Evolutionary conservation across 2,797 vertebrate genomes (phyloP).

Genomic region (Pampus argenteus): DNA sequence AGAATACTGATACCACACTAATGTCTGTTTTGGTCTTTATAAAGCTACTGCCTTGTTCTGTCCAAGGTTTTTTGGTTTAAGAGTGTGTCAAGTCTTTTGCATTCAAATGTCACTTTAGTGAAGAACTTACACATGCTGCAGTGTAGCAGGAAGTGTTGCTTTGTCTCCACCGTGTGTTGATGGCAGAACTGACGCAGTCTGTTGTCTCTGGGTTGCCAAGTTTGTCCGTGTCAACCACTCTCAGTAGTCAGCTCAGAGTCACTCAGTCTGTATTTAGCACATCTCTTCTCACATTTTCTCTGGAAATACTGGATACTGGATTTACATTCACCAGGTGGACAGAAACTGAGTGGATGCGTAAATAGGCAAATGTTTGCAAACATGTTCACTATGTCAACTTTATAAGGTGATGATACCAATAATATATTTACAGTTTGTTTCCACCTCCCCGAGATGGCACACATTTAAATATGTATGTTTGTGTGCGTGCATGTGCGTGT

Average conservation of each 20-base stretch:
- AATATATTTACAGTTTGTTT: neutral
- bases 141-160: neutral
- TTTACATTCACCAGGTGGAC: no score
- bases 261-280: no score
- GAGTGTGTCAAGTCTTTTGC: neutral
- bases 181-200: neutral
- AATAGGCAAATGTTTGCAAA: no score
- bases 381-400: no score
- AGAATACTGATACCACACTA: neutral
- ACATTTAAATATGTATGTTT: neutral
- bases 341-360: no score
- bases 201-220: conserved; percentile 10
- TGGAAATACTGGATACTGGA: no score
- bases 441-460: neutral
- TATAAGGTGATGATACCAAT: no score
- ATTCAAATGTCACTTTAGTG: neutral
- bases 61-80: neutral
- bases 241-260: no score
- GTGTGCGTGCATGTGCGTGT: no score
- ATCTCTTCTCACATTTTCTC: no score
- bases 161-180: neutral
- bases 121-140: neutral
- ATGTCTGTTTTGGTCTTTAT: no score
- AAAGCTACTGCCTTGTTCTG: no score
- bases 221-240: neutral